Conservation (phyloP, 2,797 vertebrate species). For the Champsocephalus gunnari region DNA sequence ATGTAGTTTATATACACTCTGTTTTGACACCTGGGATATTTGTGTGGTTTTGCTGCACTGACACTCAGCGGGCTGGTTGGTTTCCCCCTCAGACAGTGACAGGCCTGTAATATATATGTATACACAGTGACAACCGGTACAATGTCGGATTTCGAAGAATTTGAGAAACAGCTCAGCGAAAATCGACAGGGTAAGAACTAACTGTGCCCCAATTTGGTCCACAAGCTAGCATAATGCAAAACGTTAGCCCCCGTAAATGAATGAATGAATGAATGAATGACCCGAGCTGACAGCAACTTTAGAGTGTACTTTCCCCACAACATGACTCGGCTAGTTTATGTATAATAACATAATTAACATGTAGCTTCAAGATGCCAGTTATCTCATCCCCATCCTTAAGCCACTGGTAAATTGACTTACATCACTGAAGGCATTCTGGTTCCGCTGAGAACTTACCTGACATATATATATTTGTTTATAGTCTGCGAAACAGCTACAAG, state of each 20-base stretch:
- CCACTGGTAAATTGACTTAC: neutral
- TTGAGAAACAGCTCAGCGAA: slow-evolving; percentile 84
- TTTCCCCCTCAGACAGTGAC: neutral
- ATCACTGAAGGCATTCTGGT: neutral
- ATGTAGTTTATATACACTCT: neutral
- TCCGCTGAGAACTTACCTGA: slow-evolving; percentile 4
- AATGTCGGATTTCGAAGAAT: slow-evolving; percentile 86
- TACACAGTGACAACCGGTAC: neutral
- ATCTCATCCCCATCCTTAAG: neutral
- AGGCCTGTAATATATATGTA: neutral
- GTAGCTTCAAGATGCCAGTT: neutral
- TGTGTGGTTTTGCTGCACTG: slow-evolving; percentile 32
- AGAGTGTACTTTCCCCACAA: neutral
- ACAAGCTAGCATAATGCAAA: slow-evolving; percentile 43
- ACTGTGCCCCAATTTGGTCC: slow-evolving; percentile 8
- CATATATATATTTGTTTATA: no score
- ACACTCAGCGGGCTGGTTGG: slow-evolving; percentile 8
- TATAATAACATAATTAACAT: neutral
- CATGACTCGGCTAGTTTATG: slow-evolving; percentile 24
- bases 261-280: slow-evolving; percentile 57
- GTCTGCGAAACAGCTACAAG: neutral
- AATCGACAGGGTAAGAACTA: slow-evolving; percentile 80
- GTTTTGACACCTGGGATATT: neutral
- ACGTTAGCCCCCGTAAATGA: slow-evolving; percentile 5
- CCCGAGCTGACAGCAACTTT: slow-evolving; percentile 20